phyloP scores from a whole-genome alignment of 2,113 vertebrate genomes.

The Semicossyphus pulcher region DNA sequence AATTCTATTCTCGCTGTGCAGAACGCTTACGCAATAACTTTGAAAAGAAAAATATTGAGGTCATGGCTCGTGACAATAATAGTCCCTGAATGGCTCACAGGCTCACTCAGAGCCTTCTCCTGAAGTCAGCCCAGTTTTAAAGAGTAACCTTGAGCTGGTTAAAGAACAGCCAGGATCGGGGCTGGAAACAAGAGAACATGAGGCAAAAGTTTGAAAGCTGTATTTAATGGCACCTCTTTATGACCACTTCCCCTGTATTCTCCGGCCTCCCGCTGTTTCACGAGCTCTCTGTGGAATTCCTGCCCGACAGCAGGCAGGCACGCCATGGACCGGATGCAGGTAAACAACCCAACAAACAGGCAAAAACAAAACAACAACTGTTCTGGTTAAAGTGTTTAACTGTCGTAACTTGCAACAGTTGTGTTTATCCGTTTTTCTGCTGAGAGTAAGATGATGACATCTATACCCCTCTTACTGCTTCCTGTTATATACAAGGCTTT shows the following conservation, averaged over 20 bases:
- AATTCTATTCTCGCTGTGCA: background rate
- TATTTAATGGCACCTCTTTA: slow-evolving; percentile 65
- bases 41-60: slow-evolving; percentile 23
- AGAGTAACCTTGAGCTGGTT: slow-evolving; percentile 36
- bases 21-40: slow-evolving; percentile 24
- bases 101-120: slow-evolving; percentile 19
- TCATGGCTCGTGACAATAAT: slow-evolving; percentile 37
- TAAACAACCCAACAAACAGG: slow-evolving; percentile 47
- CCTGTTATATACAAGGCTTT: too few relatives aligned
- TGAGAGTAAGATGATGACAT: too few relatives aligned
- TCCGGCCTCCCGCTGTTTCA: slow-evolving; percentile 75
- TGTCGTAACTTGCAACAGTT: too few relatives aligned
- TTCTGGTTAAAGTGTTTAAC: background rate
- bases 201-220: slow-evolving; percentile 45
- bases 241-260: slow-evolving; percentile 68
- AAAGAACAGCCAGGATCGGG: slow-evolving; percentile 28
- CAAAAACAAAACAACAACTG: slow-evolving; percentile 7
- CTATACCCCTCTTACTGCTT: too few relatives aligned
- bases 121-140: slow-evolving; percentile 16
- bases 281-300: slow-evolving; percentile 70
- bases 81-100: slow-evolving; percentile 19
- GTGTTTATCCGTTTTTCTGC: too few relatives aligned
- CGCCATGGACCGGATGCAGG: slow-evolving; percentile 47
- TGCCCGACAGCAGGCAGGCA: slow-evolving; percentile 69
- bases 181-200: slow-evolving; percentile 44